Evolutionary conservation across 2,888 invertebrate genomes (phyloP).

Genomic region (Synanthedon tipuliformis): DNA sequence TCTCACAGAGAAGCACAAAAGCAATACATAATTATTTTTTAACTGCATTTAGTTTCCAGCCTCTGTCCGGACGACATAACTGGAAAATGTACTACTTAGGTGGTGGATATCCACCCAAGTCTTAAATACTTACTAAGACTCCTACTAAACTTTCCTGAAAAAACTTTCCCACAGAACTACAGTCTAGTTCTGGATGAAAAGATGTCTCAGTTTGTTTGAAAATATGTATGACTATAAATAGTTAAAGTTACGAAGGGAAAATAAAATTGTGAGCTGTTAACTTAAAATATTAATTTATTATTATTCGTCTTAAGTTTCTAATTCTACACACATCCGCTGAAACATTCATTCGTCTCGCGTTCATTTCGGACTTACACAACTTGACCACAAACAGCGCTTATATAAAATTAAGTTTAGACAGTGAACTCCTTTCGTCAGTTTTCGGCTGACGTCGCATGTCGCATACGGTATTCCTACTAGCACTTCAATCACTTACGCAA

Average conservation of each 20-base stretch:
- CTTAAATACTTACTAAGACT: too few relatives aligned
- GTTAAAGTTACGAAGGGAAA: not conserved
- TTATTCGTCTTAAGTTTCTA: slow-evolving; percentile 26
- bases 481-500: slow-evolving; percentile 45
- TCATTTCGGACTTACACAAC: slow-evolving; percentile 22
- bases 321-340: slow-evolving; percentile 28
- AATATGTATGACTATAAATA: too few relatives aligned
- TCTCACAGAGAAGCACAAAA: too few relatives aligned
- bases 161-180: too few relatives aligned
- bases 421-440: slow-evolving; percentile 38
- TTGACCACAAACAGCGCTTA: slow-evolving; percentile 24
- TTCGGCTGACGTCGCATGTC: slow-evolving; percentile 23
- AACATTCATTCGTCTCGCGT: slow-evolving; percentile 26
- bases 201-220: too few relatives aligned
- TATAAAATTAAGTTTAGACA: slow-evolving; percentile 38
- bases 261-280: not conserved
- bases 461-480: slow-evolving; percentile 30
- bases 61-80: too few relatives aligned
- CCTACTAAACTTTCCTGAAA: too few relatives aligned
- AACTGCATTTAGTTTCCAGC: too few relatives aligned
- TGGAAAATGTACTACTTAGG: too few relatives aligned
- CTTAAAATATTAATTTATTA: slow-evolving; percentile 59
- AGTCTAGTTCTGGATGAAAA: too few relatives aligned
- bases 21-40: too few relatives aligned
- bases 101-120: too few relatives aligned